Evolutionary conservation across 1,140 invertebrate species (phyloP), one percentile per base, ranked within the genome.

Genomic region (Drosophila bocki): DNA sequence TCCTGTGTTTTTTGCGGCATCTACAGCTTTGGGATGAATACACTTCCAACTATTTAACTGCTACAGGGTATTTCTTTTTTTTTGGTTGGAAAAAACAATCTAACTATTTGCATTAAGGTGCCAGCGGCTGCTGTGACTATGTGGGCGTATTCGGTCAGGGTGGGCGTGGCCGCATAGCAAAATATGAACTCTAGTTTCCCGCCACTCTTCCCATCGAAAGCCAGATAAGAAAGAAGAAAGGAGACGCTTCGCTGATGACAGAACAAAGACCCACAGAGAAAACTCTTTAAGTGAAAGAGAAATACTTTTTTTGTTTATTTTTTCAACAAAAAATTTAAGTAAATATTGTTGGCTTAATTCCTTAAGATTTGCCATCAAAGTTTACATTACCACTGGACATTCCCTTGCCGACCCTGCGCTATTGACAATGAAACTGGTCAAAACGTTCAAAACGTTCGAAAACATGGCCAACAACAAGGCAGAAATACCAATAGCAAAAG

Each of bases 341-440:
- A 44, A 44, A 26, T 56, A 15, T 7, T 13, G 17, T 22, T 22
- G 22, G 19, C 8, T 56, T 39, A 56, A 56, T 39, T 56, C 13
- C 35, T 56, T 26, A 39, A 39, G 8, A 26, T 39, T 56, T 39
- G 22, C 22, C 22, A 2, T 8, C 29, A 15, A 33, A 50, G 15
- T 19, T 29, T 29, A 15, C 5, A 37, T 26, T 26, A 19, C n/a
- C 29, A 47, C 22, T 22, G 44, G 41, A 47, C 59, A 58, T 53
- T 56, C 56, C 72, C 12, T 15, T 15, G 42, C 13, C 50, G 56
- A 48, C 78, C 57, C 62, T 59, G 50, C 44, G 33, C 67, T 59
- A 41, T 54, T 70, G 78, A 70, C 78, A 80, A 59, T 80, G 78
- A 76, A 70, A 76, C 70, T 62, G 63, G 62, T 68, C 78, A 80